These are phyloP conservation scores for Chirona hameri DNA, from an alignment of 2,888 invertebrate genomes.

Conservation along the genomic window DNA sequence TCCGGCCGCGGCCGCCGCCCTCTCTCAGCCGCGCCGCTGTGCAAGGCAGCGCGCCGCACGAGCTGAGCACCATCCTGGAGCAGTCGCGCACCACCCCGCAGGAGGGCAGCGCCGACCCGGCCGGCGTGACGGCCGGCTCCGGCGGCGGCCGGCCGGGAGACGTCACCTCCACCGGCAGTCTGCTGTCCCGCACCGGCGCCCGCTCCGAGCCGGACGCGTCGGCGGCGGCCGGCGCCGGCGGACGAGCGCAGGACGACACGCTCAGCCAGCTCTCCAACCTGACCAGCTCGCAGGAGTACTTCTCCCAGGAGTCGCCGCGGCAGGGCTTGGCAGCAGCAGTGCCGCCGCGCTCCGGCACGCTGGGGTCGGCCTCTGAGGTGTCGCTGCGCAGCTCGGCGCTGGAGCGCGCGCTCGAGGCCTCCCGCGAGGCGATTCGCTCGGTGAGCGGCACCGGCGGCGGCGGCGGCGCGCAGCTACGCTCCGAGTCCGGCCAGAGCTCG, in stretches of 20 bases:
- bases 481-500: not conserved
- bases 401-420: slow-evolving; percentile 1
- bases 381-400: slow-evolving; percentile 25
- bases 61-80: slow-evolving; percentile 13
- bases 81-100: not conserved
- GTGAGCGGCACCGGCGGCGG: not conserved
- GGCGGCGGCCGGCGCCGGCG: not conserved
- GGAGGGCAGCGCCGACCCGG: not conserved
- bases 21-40: not conserved
- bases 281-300: slow-evolving; percentile 3
- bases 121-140: not conserved
- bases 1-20: slow-evolving; percentile 1
- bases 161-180: slow-evolving; percentile 4
- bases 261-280: slow-evolving; percentile 4
- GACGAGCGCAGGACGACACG: not conserved
- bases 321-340: not conserved
- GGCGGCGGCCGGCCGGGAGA: not conserved
- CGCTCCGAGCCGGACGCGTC: no score
- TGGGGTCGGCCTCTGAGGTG: not conserved
- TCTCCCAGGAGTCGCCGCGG: slow-evolving; percentile 6
- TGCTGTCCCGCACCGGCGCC: not conserved
- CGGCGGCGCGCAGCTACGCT: not conserved
- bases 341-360: not conserved
- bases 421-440: not conserved
- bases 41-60: not conserved